Evolutionary conservation across 2,888 invertebrate species (phyloP).

Genomic region (Calameuta idolon): DNA sequence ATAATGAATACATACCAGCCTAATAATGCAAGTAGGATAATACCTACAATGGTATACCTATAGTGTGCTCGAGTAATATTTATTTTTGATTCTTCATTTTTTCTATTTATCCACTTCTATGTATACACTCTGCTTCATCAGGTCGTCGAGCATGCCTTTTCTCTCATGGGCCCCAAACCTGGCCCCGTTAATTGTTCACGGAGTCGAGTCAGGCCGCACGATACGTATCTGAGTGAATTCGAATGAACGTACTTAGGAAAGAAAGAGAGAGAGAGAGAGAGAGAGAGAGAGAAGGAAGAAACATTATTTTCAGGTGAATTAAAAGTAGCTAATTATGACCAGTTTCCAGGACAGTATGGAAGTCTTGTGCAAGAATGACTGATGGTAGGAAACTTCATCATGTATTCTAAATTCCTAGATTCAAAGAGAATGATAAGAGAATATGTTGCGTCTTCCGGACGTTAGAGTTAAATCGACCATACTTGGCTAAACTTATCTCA

Average conservation of each 20-base stretch:
- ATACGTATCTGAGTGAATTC: conserved; percentile 48
- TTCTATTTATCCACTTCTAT: neutral
- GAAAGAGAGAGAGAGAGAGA: conserved; percentile 20
- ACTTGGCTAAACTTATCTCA: neutral
- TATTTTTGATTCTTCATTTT: neutral
- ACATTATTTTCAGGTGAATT: conserved; percentile 46
- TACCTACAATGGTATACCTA: neutral
- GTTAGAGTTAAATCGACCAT: neutral
- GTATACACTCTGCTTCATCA: neutral
- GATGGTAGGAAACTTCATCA: neutral
- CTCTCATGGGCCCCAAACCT: conserved; percentile 41
- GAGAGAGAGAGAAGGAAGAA: conserved; percentile 30
- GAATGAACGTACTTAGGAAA: conserved; percentile 35
- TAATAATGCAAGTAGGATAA: neutral
- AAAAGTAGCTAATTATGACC: conserved; percentile 49
- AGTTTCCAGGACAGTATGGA: conserved; percentile 31
- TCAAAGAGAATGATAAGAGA: neutral
- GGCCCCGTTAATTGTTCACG: conserved; percentile 56
- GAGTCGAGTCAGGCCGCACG: conserved; percentile 42
- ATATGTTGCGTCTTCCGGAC: neutral
- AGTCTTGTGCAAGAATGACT: neutral
- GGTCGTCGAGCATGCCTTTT: conserved; percentile 9
- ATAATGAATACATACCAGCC: neutral
- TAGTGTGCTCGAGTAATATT: neutral
- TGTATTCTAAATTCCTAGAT: neutral